Percentiles rank a stretch among this genome's conserved stretches.
phyloP scores from a whole-genome alignment of 2,797 vertebrate genomes.

The Anguilla anguilla region DNA sequence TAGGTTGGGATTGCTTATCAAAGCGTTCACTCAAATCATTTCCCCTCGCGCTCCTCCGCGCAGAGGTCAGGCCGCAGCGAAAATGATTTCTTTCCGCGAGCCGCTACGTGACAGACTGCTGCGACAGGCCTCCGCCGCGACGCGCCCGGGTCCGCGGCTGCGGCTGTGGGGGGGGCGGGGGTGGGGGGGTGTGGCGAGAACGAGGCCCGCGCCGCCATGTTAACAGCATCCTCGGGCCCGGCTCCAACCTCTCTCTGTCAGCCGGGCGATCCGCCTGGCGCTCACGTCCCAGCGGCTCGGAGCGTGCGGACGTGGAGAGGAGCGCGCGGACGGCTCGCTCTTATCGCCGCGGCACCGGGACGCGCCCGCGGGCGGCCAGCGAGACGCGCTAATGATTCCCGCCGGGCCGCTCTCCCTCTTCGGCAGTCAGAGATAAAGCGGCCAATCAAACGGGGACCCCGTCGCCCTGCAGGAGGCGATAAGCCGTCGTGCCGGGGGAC shows the following conservation, averaged over 20 bases:
- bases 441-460: slow-evolving; percentile 9
- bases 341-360: slow-evolving; percentile 64
- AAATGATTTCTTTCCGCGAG: slow-evolving; percentile 52
- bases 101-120: slow-evolving; percentile 63
- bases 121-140: slow-evolving; percentile 53
- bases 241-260: slow-evolving; percentile 65
- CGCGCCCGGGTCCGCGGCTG: slow-evolving; percentile 46
- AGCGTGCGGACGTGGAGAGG: slow-evolving; percentile 37
- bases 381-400: slow-evolving; percentile 57
- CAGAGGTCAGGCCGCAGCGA: slow-evolving; percentile 69
- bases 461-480: not conserved
- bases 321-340: slow-evolving; percentile 66
- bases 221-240: slow-evolving; percentile 64
- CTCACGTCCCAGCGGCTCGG: slow-evolving; percentile 42
- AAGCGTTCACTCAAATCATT: slow-evolving; percentile 77
- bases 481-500: not conserved
- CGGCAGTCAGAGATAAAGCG: slow-evolving; percentile 42
- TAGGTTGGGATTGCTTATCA: slow-evolving; percentile 77
- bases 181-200: slow-evolving; percentile 24
- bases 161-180: not conserved
- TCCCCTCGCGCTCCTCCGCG: slow-evolving; percentile 73
- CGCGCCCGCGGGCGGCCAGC: slow-evolving; percentile 49
- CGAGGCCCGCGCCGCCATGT: slow-evolving; percentile 65
- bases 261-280: slow-evolving; percentile 70
- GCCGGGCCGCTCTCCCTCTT: slow-evolving; percentile 31